Evolutionary conservation across 1,140 invertebrate genomes (phyloP).

Genomic region (Coboldia fuscipes): DNA sequence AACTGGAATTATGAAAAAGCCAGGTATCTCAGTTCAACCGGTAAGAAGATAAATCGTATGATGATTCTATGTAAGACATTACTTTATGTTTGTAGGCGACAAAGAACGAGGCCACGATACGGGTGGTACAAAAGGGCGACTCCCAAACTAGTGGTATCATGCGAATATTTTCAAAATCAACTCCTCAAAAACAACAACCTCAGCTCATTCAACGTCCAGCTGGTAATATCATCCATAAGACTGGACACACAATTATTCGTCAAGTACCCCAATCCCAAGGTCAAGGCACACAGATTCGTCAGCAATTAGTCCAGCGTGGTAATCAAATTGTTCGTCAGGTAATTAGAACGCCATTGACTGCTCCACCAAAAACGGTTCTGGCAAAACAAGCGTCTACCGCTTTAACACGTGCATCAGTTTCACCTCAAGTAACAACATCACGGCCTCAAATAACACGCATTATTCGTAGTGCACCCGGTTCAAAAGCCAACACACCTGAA

Average conservation of each 20-base stretch:
- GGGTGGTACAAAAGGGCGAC: slow-evolving; percentile 1
- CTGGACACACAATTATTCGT: not conserved
- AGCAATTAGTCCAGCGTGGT: too few relatives aligned
- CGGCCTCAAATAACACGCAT: slow-evolving; percentile 4
- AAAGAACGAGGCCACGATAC: slow-evolving; percentile 1
- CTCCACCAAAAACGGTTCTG: too few relatives aligned
- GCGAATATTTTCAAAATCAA: not conserved
- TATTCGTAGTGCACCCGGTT: not conserved
- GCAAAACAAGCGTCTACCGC: too few relatives aligned
- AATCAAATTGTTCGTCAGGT: too few relatives aligned
- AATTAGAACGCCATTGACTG: too few relatives aligned
- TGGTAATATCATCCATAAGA: not conserved
- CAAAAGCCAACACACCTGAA: slow-evolving; percentile 11
- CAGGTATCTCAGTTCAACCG: slow-evolving; percentile 6
- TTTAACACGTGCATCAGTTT: too few relatives aligned
- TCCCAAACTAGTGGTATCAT: not conserved
- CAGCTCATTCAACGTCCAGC: not conserved
- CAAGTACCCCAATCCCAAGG: too few relatives aligned
- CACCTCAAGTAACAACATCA: not conserved
- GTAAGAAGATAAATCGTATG: slow-evolving; percentile 2
- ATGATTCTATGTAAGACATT: too few relatives aligned
- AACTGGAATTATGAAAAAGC: slow-evolving; percentile 17
- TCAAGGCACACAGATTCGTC: slow-evolving; percentile 2
- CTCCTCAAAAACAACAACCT: not conserved
- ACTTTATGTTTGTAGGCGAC: slow-evolving; percentile 4